Conservation (phyloP, 2,113 vertebrate species). For the Damaliscus lunatus region DNA sequence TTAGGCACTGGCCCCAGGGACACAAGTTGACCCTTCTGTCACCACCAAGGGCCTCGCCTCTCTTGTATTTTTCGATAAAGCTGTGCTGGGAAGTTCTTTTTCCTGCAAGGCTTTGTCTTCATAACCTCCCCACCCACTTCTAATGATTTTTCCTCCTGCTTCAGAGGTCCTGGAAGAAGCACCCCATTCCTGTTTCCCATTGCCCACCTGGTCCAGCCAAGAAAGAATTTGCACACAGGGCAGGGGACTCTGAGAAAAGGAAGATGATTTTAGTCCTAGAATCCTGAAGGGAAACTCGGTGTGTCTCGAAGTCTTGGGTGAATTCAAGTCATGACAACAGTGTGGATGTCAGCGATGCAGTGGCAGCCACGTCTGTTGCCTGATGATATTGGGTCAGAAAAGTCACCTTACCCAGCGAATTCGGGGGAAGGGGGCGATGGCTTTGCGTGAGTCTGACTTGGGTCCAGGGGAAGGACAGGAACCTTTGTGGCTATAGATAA, state of each 20-base stretch:
- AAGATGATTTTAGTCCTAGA: neutral
- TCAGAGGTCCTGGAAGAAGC: neutral
- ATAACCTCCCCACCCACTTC: too few species aligned
- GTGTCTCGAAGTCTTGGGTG: neutral
- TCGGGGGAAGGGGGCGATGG: rapidly evolving
- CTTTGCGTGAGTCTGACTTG: neutral
- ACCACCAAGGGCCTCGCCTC: neutral
- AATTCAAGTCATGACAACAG: rapidly evolving
- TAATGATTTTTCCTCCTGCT: neutral
- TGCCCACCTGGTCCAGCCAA: neutral
- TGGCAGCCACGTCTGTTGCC: rapidly evolving
- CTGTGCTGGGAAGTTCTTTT: neutral
- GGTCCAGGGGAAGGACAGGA: neutral
- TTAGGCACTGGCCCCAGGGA: neutral
- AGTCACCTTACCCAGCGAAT: too few species aligned
- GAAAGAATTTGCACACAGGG: neutral
- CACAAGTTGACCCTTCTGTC: neutral
- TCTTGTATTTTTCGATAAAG: neutral
- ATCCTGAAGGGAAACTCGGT: neutral
- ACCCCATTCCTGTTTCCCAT: neutral
- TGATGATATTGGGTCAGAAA: neutral
- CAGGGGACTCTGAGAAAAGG: neutral
- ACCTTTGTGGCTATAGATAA: neutral
- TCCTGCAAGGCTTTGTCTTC: neutral
- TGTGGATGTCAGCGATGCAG: neutral